These are phyloP conservation scores for Zoanthus gigantus DNA, from an alignment of 92 coral and sea anemone species.

Conservation along the genomic window DNA sequence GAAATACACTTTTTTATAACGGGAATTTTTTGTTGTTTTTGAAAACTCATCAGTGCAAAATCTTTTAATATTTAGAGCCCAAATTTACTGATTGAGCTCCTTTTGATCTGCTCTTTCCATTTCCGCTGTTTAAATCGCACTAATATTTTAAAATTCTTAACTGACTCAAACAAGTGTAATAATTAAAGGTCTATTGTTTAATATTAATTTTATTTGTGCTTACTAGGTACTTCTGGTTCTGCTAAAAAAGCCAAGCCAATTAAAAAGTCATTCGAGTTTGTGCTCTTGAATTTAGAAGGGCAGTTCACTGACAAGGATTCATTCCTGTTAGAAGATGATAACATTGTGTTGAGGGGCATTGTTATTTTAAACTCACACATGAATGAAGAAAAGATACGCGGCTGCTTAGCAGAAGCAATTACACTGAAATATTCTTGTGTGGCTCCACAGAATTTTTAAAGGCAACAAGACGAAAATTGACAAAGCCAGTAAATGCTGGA, in stretches of 20 bases:
- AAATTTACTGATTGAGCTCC: too few species aligned
- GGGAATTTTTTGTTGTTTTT: too few species aligned
- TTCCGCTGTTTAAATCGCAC: too few species aligned
- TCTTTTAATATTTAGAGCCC: too few species aligned
- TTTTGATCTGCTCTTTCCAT: too few species aligned
- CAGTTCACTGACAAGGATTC: slow-evolving; percentile 11
- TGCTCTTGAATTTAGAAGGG: slow-evolving; percentile 2
- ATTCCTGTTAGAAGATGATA: slow-evolving; percentile 32
- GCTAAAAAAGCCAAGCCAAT: slow-evolving; percentile 34
- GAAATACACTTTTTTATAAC: too few species aligned
- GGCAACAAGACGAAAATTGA: slow-evolving; percentile 9
- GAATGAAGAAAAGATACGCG: slow-evolving; percentile 30
- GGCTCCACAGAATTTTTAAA: slow-evolving; percentile 42
- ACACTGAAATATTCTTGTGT: slow-evolving; percentile 20
- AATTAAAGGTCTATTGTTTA: too few species aligned
- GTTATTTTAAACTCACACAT: slow-evolving; percentile 34
- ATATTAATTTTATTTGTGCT: slow-evolving; percentile 8
- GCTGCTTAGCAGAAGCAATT: slow-evolving; percentile 37
- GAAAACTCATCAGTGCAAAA: too few species aligned
- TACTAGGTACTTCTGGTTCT: slow-evolving; percentile 29
- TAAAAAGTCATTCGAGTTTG: slow-evolving; percentile 36
- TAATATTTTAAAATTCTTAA: too few species aligned
- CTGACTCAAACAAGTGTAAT: not conserved
- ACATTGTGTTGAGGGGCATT: slow-evolving; percentile 31
- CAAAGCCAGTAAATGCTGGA: slow-evolving; percentile 41